phyloP scores from a whole-genome alignment of 2,113 vertebrate species.

The Camarhynchus parvulus region DNA sequence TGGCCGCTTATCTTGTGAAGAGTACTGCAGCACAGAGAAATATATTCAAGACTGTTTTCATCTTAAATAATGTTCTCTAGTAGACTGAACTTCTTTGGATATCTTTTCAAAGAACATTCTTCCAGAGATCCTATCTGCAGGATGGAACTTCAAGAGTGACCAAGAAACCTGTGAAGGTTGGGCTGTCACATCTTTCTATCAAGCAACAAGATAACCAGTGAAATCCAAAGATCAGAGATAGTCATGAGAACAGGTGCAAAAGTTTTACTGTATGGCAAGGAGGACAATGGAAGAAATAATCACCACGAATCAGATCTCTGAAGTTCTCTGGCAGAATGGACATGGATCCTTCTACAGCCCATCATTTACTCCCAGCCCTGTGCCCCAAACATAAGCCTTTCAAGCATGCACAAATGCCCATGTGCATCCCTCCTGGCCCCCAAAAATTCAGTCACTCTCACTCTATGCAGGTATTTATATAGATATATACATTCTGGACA shows the following conservation, averaged over 20 bases:
- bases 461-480: neutral
- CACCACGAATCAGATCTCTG: neutral
- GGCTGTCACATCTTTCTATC: neutral
- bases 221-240: neutral
- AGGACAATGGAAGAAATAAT: neutral
- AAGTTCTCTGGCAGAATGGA: neutral
- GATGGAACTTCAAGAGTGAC: neutral
- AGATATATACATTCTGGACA: neutral
- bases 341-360: neutral
- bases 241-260: neutral
- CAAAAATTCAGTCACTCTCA: rapidly evolving
- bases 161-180: neutral
- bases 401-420: rapidly evolving
- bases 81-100: neutral
- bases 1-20: neutral
- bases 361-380: neutral
- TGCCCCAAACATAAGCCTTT: neutral
- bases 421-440: rapidly evolving
- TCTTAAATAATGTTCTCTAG: neutral
- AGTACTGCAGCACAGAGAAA: neutral
- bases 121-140: neutral
- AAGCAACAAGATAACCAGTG: neutral
- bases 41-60: neutral
- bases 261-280: neutral
- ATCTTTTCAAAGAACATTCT: neutral